Conservation (phyloP, 2,113 vertebrate genomes). For the Crocuta crocuta region DNA sequence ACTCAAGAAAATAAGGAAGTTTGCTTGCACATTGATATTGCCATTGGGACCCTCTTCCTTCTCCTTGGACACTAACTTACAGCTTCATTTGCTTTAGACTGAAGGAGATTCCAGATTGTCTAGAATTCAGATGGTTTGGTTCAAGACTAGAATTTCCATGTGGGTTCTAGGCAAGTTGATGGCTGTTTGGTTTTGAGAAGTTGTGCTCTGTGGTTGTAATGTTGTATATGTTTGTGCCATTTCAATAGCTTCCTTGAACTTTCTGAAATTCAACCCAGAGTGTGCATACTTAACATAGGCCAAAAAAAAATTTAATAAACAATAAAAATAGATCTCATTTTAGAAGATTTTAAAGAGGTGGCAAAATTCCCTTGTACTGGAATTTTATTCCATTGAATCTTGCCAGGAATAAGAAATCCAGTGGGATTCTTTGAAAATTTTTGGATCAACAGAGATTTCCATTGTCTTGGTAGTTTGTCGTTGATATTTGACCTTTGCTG, state of each 20-base stretch:
- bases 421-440: conserved; percentile 28
- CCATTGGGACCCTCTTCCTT: not conserved
- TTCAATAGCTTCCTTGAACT: conserved; percentile 68
- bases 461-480: conserved; percentile 42
- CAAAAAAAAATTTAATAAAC: not conserved
- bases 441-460: conserved; percentile 60
- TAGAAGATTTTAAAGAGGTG: conserved; percentile 64
- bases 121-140: conserved; percentile 39
- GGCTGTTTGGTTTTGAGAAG: conserved; percentile 23
- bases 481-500: conserved; percentile 55
- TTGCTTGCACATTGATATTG: not conserved
- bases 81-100: not conserved
- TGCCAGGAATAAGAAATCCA: conserved; percentile 54
- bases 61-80: not conserved
- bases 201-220: not conserved
- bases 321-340: conserved; percentile 7
- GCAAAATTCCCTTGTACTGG: conserved; percentile 56
- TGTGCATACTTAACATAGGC: conserved; percentile 57
- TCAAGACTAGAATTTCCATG: conserved; percentile 62
- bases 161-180: conserved; percentile 41
- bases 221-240: not conserved
- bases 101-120: not conserved
- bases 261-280: conserved; percentile 66
- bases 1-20: not conserved
- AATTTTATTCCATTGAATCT: conserved; percentile 57